These are phyloP conservation scores for Hyalella azteca DNA, from an alignment of 2,888 invertebrate species.

Conservation along the genomic window DNA sequence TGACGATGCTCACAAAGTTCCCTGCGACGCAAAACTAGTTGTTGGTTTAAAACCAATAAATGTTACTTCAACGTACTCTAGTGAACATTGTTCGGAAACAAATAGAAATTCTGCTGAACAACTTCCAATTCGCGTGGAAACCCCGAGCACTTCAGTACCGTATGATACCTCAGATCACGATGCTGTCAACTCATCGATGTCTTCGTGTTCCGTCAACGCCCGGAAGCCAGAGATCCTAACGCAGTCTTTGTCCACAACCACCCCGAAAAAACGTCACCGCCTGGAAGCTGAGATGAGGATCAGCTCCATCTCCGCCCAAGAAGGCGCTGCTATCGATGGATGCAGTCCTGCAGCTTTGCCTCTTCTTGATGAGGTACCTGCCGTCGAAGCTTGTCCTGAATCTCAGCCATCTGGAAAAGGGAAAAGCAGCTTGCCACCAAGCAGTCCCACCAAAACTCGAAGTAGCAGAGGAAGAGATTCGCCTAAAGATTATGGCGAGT, in stretches of 20 bases:
- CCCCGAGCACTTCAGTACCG: too few species aligned
- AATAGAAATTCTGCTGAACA: too few species aligned
- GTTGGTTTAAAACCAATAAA: too few species aligned
- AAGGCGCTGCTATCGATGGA: neutral
- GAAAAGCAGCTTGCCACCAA: neutral
- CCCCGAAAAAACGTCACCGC: conserved; percentile 77
- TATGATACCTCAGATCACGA: neutral
- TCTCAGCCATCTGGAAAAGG: neutral
- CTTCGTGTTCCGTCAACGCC: neutral
- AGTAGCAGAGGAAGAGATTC: conserved; percentile 12
- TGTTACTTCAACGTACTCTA: too few species aligned
- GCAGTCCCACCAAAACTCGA: neutral
- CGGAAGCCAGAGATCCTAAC: conserved; percentile 62
- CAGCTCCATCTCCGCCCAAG: neutral
- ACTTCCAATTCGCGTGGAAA: too few species aligned
- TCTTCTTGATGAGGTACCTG: neutral
- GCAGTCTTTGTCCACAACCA: conserved; percentile 66
- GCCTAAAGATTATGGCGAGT: neutral
- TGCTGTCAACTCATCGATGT: neutral
- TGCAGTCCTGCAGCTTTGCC: neutral
- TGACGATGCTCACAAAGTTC: too few species aligned
- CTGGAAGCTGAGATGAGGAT: conserved; percentile 68
- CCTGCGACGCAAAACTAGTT: too few species aligned
- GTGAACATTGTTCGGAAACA: too few species aligned
- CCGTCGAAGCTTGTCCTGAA: neutral